These are phyloP conservation scores for Linepithema humile DNA, from an alignment of 1,140 invertebrate genomes.

Conservation along the genomic window DNA sequence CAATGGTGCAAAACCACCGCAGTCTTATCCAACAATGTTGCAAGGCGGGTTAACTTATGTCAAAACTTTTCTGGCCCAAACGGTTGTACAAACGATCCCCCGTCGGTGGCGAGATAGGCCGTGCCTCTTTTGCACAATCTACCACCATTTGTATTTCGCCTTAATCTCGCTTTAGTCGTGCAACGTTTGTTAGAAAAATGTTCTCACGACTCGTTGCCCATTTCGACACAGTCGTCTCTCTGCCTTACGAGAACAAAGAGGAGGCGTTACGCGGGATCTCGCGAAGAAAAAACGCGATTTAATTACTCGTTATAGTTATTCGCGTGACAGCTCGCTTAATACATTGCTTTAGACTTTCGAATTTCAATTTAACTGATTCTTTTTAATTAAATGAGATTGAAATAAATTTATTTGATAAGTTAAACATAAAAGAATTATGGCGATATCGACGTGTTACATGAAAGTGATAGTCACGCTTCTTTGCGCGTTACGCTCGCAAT, in stretches of 20 bases:
- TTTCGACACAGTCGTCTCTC: constrained; percentile 59
- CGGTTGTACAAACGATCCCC: constrained; percentile 43
- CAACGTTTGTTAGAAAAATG: constrained; percentile 61
- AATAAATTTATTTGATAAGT: not conserved
- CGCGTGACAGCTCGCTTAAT: not conserved
- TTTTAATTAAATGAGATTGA: not conserved
- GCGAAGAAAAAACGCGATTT: constrained; percentile 36
- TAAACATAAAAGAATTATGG: not conserved
- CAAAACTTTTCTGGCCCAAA: constrained; percentile 12
- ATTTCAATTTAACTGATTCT: not conserved
- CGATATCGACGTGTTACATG: not conserved
- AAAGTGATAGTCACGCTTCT: not conserved
- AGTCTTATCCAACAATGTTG: not conserved
- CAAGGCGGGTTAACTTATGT: constrained; percentile 14
- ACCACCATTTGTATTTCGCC: constrained; percentile 5
- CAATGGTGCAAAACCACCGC: not conserved
- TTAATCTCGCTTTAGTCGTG: constrained; percentile 37
- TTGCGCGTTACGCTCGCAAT: not conserved
- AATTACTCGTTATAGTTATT: constrained; percentile 51
- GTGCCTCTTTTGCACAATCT: constrained; percentile 43
- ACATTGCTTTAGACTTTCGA: not conserved
- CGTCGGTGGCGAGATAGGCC: not conserved
- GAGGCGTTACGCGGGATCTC: constrained; percentile 24
- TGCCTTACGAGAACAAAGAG: constrained; percentile 50
- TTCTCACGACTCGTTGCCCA: constrained; percentile 58